A percentile compares a stretch with the other conserved stretches of the same genome.
Evolutionary conservation across 2,113 vertebrate species (phyloP).

Genomic region (Mesembrinibis cayennensis): DNA sequence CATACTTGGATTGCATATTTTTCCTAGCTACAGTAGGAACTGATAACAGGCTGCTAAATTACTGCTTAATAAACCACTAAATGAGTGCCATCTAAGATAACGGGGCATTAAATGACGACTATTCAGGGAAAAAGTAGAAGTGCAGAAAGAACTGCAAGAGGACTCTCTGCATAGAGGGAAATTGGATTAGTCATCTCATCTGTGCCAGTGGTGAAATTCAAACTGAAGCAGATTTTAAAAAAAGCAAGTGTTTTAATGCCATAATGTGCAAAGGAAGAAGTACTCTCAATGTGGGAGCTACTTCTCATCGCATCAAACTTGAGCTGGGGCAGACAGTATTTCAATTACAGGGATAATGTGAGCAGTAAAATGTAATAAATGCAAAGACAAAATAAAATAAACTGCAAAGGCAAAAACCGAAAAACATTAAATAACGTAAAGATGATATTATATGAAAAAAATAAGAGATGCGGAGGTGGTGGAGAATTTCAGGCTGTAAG

Average conservation of each 20-base stretch:
- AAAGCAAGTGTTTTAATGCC: neutral
- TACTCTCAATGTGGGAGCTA: neutral
- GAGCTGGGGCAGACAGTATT: neutral
- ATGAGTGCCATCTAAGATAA: slow-evolving; percentile 53
- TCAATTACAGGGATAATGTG: neutral
- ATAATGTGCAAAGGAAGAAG: neutral
- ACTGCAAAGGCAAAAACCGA: neutral
- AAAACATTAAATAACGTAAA: neutral
- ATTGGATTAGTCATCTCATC: slow-evolving; percentile 38
- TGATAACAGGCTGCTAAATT: slow-evolving; percentile 57
- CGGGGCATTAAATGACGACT: slow-evolving; percentile 29
- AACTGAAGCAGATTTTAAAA: neutral
- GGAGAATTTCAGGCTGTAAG: neutral
- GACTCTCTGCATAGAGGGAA: neutral
- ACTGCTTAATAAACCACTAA: slow-evolving; percentile 62
- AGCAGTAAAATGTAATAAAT: neutral
- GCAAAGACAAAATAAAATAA: neutral
- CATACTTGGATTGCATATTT: neutral
- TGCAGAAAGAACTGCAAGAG: neutral
- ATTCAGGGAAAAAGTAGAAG: slow-evolving; percentile 27
- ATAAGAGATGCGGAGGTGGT: rapidly evolving
- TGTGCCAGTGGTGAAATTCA: neutral
- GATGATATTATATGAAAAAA: neutral
- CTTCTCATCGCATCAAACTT: neutral
- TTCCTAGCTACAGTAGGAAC: neutral